Percentiles rank a stretch among this genome's conserved stretches.
phyloP scores from a whole-genome alignment of 2,797 vertebrate species.

The Typhlichthys subterraneus region DNA sequence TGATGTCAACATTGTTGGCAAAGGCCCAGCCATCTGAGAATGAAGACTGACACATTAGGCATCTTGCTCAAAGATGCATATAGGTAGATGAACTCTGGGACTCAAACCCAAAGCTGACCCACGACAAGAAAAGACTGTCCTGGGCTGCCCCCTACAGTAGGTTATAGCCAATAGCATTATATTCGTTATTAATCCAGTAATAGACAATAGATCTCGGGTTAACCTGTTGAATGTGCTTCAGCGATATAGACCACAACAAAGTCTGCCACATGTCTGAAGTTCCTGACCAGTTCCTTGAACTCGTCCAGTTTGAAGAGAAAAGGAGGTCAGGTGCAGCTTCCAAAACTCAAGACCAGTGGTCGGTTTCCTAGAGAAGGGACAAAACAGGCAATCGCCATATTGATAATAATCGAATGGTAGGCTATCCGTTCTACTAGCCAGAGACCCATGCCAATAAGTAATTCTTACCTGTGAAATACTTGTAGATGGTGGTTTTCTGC shows the following conservation, averaged over 20 bases:
- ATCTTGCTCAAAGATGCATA: background rate
- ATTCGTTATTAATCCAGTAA: too few relatives aligned
- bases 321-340: constrained; percentile 95
- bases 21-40: constrained; percentile 90
- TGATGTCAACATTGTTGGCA: constrained; percentile 87
- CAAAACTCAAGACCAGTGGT: constrained; percentile 90
- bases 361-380: constrained; percentile 71
- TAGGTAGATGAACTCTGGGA: background rate
- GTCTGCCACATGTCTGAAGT: constrained; percentile 83
- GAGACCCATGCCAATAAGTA: background rate
- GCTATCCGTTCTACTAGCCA: too few relatives aligned
- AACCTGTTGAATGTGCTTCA: constrained; percentile 91
- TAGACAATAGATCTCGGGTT: too few relatives aligned
- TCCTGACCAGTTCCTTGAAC: constrained; percentile 88
- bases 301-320: constrained; percentile 90
- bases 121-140: too few relatives aligned
- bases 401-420: background rate
- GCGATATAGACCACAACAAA: constrained; percentile 91
- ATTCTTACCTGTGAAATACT: constrained; percentile 79
- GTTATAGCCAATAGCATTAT: too few relatives aligned
- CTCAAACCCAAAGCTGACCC: too few relatives aligned
- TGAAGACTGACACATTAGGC: background rate
- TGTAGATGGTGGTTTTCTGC: constrained; percentile 66
- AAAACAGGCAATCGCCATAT: background rate
- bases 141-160: too few relatives aligned